Base-by-base conservation (phyloP, 2,888 invertebrate species). In the Hyposoter didymator region DNA sequence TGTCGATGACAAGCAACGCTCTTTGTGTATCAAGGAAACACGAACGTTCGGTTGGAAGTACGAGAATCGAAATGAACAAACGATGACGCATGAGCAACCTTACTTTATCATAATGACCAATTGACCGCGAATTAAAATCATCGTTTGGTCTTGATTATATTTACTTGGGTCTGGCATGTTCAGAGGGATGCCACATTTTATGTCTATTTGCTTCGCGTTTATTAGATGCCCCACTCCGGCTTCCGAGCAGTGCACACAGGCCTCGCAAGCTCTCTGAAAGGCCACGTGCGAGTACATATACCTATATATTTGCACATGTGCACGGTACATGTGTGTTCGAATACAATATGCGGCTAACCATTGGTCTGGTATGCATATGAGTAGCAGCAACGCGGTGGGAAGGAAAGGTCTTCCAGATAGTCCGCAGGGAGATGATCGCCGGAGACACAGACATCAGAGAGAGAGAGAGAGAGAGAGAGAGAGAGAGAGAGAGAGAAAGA, bases 291-390 rank as follows among this genome's bases (percentile, higher is more conserved):
- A 78, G 52, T 62, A 45, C 14, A 55, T 69, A 39, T 47, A 28
- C n/a, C 22, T 28, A 43, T 47, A 62, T 28, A 32, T 22, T 39
- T n/a, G 55, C 32, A 72, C 32, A 52, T 4, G 49, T 39, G 52
- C 75, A 72, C 80, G 12, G n/a, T 45, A 62, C 35, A 55, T 43
- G 70, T 75, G 43, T 79, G 35, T 28, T 47, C 55, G 28, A 67
- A 67, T 52, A 83, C 67, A 80, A 78, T 85, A 83, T 74, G 85
- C 67, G 76, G 73, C 73, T 81, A 75, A 85, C 83, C 83, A 52
- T 73, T 62, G 82, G 45, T 70, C 67, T n/a, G 80, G 80, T 83
- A 85, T 85, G 85, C 83, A 80, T 80, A 80, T 83, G 80, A 85
- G 75, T 49, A 49, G 64, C 12, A 35, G 73, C 47, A 73, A 55